Conservation (phyloP, 2,888 invertebrate genomes). For the Phortica magna region DNA sequence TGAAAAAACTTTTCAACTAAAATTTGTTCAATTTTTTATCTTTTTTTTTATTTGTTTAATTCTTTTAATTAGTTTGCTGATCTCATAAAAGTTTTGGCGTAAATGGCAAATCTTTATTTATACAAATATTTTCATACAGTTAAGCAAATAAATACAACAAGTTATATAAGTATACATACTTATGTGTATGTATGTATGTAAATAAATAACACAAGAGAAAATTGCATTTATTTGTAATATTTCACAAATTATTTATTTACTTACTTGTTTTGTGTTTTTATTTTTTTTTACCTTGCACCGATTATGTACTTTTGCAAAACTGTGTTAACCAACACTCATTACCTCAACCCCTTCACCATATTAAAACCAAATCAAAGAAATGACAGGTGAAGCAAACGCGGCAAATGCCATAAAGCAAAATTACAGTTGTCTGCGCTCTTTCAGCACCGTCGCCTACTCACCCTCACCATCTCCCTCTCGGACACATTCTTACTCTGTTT, state of each 20-base stretch:
- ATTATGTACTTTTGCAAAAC: constrained; percentile 33
- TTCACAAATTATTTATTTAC: background rate
- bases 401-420: too few species aligned
- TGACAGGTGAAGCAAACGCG: too few species aligned
- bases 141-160: too few species aligned
- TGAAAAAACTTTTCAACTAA: background rate
- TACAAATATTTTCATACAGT: too few species aligned
- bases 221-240: constrained; percentile 41
- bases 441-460: too few species aligned
- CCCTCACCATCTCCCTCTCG: background rate
- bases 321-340: background rate
- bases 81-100: background rate
- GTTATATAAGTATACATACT: too few species aligned
- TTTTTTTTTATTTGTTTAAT: constrained; percentile 15
- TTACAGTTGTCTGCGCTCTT: too few species aligned
- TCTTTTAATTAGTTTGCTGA: constrained; percentile 13
- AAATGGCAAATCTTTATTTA: background rate
- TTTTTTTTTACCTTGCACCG: constrained; percentile 48
- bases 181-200: too few species aligned
- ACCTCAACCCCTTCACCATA: background rate
- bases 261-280: constrained; percentile 4
- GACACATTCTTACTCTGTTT: too few species aligned
- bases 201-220: constrained; percentile 45
- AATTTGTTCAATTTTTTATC: constrained; percentile 16
- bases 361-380: too few species aligned